Base-by-base conservation (phyloP, 2,113 vertebrate species). In the Cyphomyrus discorhynchus region DNA sequence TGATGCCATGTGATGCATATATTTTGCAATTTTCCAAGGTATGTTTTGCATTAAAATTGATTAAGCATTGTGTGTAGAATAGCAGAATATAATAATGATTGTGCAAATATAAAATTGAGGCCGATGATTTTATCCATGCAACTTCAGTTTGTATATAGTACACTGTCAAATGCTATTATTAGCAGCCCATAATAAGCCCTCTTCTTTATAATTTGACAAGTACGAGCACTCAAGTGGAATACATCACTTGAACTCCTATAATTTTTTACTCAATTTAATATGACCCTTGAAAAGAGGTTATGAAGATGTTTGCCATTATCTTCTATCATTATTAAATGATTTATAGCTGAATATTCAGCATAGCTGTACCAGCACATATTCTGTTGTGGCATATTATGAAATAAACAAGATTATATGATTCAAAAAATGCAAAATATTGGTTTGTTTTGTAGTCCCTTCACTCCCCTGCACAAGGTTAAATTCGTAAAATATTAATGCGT, bases 311-410 rank as follows among this genome's bases (percentile, higher is more conserved):
- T 66, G 45, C 53, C 24, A 24, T 52, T 56, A 27, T 17, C 45
- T 42, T 89, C 80, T 45, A 52, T 45, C 53, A 21, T 89, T 85
- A 89, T 85, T 70, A 70, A 70, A 70, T 31, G 62, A 70, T 70
- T 31, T 13, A 70, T 70, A 70, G n/a, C 10, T 70, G 62, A 10
- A 87, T 27, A 74, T 47, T 13, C 11, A 1, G 21, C 42, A 39
- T 31, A 27, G 53, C 56, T 89, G 19, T 10, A 82, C n/a, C 80
- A 15, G 56, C 77, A 85, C 50, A 83, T 62, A 58, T 35, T 56
- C 21, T 49, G 46, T 35, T 39, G 21, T 47, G 15, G 7, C 24
- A 47, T 47, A 47, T 47, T 74, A n/a, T 89, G 35, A 80, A 50
- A 47, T 50, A 47, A 49, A 86, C 10, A 86, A 50, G 45, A 86